Evolutionary conservation across 2,113 vertebrate species (phyloP), one percentile per base, ranked within the genome.

Genomic region (Colossoma macropomum): DNA sequence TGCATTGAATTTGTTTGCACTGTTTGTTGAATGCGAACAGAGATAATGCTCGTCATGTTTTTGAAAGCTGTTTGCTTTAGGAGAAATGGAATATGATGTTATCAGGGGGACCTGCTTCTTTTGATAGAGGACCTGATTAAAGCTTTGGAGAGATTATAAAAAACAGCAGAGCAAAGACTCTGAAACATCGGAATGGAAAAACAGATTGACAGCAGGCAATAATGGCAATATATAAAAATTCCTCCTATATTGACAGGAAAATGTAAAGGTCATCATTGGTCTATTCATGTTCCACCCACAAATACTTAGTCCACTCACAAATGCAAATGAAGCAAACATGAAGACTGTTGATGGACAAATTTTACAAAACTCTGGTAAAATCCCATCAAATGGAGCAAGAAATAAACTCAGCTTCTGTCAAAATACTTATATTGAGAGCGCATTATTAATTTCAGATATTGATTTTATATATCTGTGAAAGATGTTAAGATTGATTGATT

Each of bases 1-100:
- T 68, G 72, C 30, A 2, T 27, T 81, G 48, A 27, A 77, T 38
- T 19, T 65, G 19, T 75, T 75, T 81, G 65, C 45, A 28, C 45
- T 10, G 27, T 66, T n/a, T 50, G 54, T 66, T 50, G 12, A 28
- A 23, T 3, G 9, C 3, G 9, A 23, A 48, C 12, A 28, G 34
- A 23, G 23, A 45, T n/a, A 71, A 45, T 71, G 68, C 34, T 71
- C 68, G 25, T 45, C 68, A 34, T 34, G 1, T 69, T 38, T 38
- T 23, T 11, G 54, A 52, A 60, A 81, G 28, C 72, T 68, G 52
- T 69, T 60, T n/a, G 80, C 50, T n/a, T 30, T 32, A 21, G 38
- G 41, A 28, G 11, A 56, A 75, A 19, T 16, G 34, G 19, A 52
- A 70, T 62, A 28, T 71, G 60, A 83, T 77, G 52, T 25, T 45